These are phyloP conservation scores for Dicerorhinus sumatrensis DNA, from an alignment of 2,113 vertebrate species.

Conservation along the genomic window DNA sequence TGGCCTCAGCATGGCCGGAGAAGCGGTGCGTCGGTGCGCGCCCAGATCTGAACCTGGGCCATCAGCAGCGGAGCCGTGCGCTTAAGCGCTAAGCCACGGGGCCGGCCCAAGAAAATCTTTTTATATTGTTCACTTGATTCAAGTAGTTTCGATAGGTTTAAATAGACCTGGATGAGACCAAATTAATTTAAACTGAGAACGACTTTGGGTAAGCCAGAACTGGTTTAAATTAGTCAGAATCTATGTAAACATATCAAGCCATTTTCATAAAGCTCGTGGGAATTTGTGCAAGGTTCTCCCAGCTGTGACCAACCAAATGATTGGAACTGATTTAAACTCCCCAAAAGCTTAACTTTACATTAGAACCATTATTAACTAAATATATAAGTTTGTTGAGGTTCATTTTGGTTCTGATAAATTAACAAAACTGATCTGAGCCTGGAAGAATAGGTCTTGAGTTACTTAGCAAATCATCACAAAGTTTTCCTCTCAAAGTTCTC, in stretches of 20 bases:
- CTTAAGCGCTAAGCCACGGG: no score
- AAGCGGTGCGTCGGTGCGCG: no score
- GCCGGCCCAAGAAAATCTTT: background rate
- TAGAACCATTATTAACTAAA: background rate
- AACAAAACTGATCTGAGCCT: conserved; percentile 3
- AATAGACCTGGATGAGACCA: background rate
- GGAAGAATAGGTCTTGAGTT: background rate
- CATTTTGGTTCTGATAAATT: background rate
- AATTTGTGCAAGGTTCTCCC: background rate
- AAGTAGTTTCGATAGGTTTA: conserved; percentile 17
- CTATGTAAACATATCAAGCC: background rate
- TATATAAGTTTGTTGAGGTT: background rate
- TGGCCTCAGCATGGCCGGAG: no score
- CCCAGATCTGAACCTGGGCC: no score
- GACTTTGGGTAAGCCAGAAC: background rate
- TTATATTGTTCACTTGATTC: background rate
- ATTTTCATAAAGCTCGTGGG: background rate
- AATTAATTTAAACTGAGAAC: conserved; percentile 39
- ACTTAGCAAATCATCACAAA: background rate
- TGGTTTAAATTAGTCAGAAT: conserved; percentile 27
- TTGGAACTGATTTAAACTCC: background rate
- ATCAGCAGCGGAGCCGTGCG: no score
- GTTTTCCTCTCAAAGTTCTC: background rate
- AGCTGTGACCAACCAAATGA: background rate
- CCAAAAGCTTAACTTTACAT: background rate